Evolutionary conservation across 2,888 invertebrate species (phyloP), one percentile per base, ranked within the genome.

Genomic region (Toxonevra muliebris): DNA sequence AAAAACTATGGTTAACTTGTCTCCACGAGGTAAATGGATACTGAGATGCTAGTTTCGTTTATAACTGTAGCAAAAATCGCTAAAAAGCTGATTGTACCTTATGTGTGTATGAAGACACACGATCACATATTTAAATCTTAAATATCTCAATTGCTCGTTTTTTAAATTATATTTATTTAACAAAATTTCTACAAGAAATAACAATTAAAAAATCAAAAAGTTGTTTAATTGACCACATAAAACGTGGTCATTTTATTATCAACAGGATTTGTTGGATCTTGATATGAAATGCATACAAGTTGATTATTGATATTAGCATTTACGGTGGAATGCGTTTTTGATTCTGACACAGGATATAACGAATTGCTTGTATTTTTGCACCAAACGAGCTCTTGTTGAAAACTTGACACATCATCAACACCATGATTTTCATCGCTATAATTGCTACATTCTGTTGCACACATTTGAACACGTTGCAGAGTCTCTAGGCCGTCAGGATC

Each of bases 401-500:
- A 48, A 9, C 40, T 43, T 30, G 30, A 30, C 30, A 2, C 30
- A 8, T 30, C 7, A 30, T 59, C 41, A n/a, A n/a, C 59, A 42
- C 52, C 59, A 2, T 8, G 9, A 10, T 12, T 9, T 15, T 61
- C 30, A 40, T 12, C 41, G 2, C n/a, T n/a, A 30, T 55, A 13
- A 20, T 40, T 55, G 19, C n/a, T 48, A 19, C 41, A 48, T 57
- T 41, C 41, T 11, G 57, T 17, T n/a, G 58, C 41, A 52, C 2
- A 10, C 13, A 20, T 50, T 30, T 20, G 50, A 5, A 58, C 19
- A 12, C 60, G 41, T 68, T 63, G 72, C 69, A 73, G 64, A 4
- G 68, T 59, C 48, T 74, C 75, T 17, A 73, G 57, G 7, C 75
- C 74, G 67, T 76, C 76, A 13, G 75, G 75, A 69, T 75, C 75